Base-by-base conservation (phyloP, 2,888 invertebrate genomes). In the Cephus rjabovi region DNA sequence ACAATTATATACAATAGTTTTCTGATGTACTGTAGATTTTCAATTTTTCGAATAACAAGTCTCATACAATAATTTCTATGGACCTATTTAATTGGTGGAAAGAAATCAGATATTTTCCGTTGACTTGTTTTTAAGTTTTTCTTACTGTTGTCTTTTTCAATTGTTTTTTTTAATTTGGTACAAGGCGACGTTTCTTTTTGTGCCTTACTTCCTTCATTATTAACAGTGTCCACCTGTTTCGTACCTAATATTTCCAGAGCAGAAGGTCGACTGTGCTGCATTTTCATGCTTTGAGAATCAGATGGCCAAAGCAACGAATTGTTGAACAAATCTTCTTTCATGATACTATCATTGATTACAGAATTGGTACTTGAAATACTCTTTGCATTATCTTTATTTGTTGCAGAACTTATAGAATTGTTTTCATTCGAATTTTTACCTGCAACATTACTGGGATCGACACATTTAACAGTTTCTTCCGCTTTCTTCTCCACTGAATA, bases 21-120 rank as follows among this genome's bases (percentile, higher is more conserved):
- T 23, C 9, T 23, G 9, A 9, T 23, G 56, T 56, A 56, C 56
- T 23, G 56, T 23, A 56, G 23, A 23, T 56, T 56, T 56, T 56
- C 56, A 56, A 23, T 56, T 56, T 23, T 23, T 23, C 9, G 4
- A 40, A 69, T 33, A 30, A 31, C 12, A 69, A 40, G 11, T 74
- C n/a, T 74, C n/a, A 35, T 12, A 33, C 30, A 15, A 34, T 74
- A 34, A 74, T 74, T 74, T 74, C 12, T 74, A 34, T 35, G 9
- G 23, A 74, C n/a, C n/a, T 34, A 23, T 68, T 68, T 35, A 34
- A 30, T 78, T 83, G 79, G 83, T 75, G 79, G 82, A 30, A 87
- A 85, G 37, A 84, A 87, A 2, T 85, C 85, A 0, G 84, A 84
- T 37, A 86, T 87, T 37, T 84, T 86, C 35, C 75, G 81, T 71